Evolutionary conservation across 2,797 vertebrate species (phyloP).

Genomic region (Gymnocypris eckloni): DNA sequence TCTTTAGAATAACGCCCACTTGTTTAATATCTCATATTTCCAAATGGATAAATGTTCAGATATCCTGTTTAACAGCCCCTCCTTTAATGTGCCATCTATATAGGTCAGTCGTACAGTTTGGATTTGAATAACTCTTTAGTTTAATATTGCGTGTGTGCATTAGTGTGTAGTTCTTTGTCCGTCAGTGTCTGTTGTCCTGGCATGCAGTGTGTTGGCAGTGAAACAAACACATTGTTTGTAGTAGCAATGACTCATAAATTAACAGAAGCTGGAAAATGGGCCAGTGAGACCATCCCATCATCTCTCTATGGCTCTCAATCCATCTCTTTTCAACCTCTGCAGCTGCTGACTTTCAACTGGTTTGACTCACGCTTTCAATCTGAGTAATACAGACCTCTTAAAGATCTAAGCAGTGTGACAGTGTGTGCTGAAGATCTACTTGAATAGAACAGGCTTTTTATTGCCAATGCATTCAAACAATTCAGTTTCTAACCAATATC

Average conservation of each 20-base stretch:
- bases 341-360: conserved; percentile 47
- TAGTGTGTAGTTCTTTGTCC: conserved; percentile 28
- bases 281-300: conserved; percentile 45
- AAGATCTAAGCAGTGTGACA: conserved; percentile 7
- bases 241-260: conserved; percentile 71
- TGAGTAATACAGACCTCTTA: not conserved
- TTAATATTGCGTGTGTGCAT: conserved; percentile 18
- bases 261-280: conserved; percentile 65
- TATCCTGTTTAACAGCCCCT: conserved; percentile 65
- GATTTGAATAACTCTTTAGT: conserved; percentile 60
- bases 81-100: conserved; percentile 64
- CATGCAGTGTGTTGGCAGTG: conserved; percentile 68
- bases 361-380: conserved; percentile 28
- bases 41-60: conserved; percentile 59
- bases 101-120: conserved; percentile 76
- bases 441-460: conserved; percentile 9
- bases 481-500: conserved; percentile 11
- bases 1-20: not conserved
- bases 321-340: conserved; percentile 42
- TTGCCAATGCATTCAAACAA: not conserved
- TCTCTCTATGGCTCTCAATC: conserved; percentile 34
- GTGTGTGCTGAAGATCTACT: conserved; percentile 6
- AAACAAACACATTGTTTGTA: conserved; percentile 71
- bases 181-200: conserved; percentile 59
- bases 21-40: conserved; percentile 38